These are phyloP conservation scores for Druon quercuslanigerum DNA, from an alignment of 1,140 invertebrate genomes.

Conservation along the genomic window DNA sequence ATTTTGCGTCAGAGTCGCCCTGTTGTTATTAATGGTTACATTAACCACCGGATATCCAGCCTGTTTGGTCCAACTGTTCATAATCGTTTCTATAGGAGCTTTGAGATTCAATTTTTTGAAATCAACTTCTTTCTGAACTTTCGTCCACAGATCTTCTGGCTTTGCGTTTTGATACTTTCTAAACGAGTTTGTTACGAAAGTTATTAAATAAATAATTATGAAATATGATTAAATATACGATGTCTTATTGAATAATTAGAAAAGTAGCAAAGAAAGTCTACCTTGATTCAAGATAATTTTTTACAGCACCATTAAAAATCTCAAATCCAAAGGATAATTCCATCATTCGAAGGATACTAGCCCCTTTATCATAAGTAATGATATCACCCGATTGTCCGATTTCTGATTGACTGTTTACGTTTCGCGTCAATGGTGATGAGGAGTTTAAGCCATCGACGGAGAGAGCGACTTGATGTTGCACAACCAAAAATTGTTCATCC, in stretches of 20 bases:
- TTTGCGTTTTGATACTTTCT: slow-evolving; percentile 75
- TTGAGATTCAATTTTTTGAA: slow-evolving; percentile 50
- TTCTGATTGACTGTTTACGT: slow-evolving; percentile 70
- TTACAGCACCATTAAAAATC: slow-evolving; percentile 80
- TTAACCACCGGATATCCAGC: slow-evolving; percentile 84
- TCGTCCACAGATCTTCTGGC: slow-evolving; percentile 79
- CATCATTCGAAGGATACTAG: slow-evolving; percentile 86
- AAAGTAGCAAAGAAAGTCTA: background rate
- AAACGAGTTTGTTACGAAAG: too few species aligned
- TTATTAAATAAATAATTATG: too few species aligned
- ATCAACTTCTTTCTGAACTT: slow-evolving; percentile 74
- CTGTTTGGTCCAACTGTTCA: slow-evolving; percentile 84
- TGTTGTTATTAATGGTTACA: slow-evolving; percentile 73
- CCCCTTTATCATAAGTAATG: slow-evolving; percentile 84
- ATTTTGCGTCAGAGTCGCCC: slow-evolving; percentile 69
- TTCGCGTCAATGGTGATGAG: slow-evolving; percentile 60
- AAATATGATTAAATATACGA: too few species aligned
- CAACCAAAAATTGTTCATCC: slow-evolving; percentile 74
- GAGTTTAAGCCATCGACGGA: slow-evolving; percentile 53
- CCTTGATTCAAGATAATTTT: slow-evolving; percentile 71
- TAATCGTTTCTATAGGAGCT: slow-evolving; percentile 71
- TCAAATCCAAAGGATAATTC: slow-evolving; percentile 81
- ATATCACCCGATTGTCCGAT: slow-evolving; percentile 81
- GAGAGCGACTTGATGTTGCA: slow-evolving; percentile 57
- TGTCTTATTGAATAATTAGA: too few species aligned